Evolutionary conservation across 2,888 invertebrate genomes (phyloP), one percentile per base, ranked within the genome.

Genomic region (Hirtodrosophila duncani): DNA sequence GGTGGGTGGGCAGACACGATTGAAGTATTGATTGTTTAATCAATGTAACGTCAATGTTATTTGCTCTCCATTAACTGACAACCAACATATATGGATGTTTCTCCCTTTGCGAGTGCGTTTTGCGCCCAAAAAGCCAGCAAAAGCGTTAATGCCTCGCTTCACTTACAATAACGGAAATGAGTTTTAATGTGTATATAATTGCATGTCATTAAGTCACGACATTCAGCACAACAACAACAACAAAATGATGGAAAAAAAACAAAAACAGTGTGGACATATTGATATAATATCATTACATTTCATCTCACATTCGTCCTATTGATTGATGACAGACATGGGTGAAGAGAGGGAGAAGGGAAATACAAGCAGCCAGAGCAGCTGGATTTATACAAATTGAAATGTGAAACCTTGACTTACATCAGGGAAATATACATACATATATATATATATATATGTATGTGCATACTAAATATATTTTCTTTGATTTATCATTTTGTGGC

Each of bases 111-210:
- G 46, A 34, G 31, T 14, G 49, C n/a, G n/a, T n/a, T n/a, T n/a
- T 3, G 3, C 4, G 20, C 3, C n/a, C n/a, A n/a, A n/a, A n/a
- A n/a, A n/a, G n/a, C n/a, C n/a, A n/a, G n/a, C n/a, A n/a, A n/a
- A 43, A 44, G 51, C 46, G 51, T 71, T 68, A 68, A 77, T 60
- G 66, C 50, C 41, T 58, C 45, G 57, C 55, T 58, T 55, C 68
- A 58, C 57, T 58, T 52, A 56, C 68, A 75, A 63, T 41, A 59
- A 60, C 52, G 79, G 64, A 78, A 63, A 81, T 67, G 70, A 55
- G 61, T 59, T 75, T 77, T 67, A 79, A 81, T 75, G 63, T 31
- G 59, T 63, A 81, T 60, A 77, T 77, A 81, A 77, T 77, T 81
- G 77, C 77, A 59, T 59, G 68, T 65, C 77, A 77, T 79, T 67